Evolutionary conservation across 2,797 vertebrate species (phyloP).

Genomic region (Danio kyathit): DNA sequence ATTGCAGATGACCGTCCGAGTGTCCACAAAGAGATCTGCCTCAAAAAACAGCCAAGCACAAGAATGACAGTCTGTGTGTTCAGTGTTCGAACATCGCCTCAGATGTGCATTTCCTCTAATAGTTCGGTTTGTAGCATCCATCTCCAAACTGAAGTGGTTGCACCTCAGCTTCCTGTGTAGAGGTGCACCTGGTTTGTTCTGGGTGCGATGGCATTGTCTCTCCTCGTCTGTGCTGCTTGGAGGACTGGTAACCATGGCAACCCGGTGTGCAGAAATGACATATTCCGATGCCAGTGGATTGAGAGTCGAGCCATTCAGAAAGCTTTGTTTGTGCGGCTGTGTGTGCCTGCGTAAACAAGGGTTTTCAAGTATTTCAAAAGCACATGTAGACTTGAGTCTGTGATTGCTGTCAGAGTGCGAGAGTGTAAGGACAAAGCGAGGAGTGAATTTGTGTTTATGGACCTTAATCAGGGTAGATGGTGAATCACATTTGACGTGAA

Average conservation of each 20-base stretch:
- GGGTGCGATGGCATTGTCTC: slow-evolving; percentile 1
- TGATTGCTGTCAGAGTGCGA: background rate
- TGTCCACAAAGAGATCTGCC: slow-evolving; percentile 15
- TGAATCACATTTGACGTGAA: background rate
- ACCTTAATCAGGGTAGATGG: background rate
- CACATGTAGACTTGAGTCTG: background rate
- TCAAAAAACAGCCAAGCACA: slow-evolving; percentile 17
- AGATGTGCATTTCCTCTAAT: background rate
- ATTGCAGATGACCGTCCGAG: slow-evolving; percentile 8
- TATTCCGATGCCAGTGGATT: slow-evolving; percentile 13
- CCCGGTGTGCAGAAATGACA: slow-evolving; percentile 19
- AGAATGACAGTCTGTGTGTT: slow-evolving; percentile 14
- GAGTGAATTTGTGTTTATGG: slow-evolving; percentile 16
- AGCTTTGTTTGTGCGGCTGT: slow-evolving; percentile 45
- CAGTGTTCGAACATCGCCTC: background rate
- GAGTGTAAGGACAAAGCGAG: slow-evolving; percentile 18
- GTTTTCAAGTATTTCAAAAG: slow-evolving; percentile 34
- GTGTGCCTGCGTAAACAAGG: slow-evolving; percentile 25
- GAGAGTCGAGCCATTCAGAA: slow-evolving; percentile 11
- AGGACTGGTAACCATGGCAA: slow-evolving; percentile 41
- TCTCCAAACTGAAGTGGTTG: slow-evolving; percentile 18
- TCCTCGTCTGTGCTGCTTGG: slow-evolving; percentile 11
- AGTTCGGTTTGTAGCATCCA: background rate
- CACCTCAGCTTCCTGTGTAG: slow-evolving; percentile 18
- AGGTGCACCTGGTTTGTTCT: slow-evolving; percentile 16